Evolutionary conservation across 2,888 invertebrate species (phyloP).

Genomic region (Drosophila tripunctata): DNA sequence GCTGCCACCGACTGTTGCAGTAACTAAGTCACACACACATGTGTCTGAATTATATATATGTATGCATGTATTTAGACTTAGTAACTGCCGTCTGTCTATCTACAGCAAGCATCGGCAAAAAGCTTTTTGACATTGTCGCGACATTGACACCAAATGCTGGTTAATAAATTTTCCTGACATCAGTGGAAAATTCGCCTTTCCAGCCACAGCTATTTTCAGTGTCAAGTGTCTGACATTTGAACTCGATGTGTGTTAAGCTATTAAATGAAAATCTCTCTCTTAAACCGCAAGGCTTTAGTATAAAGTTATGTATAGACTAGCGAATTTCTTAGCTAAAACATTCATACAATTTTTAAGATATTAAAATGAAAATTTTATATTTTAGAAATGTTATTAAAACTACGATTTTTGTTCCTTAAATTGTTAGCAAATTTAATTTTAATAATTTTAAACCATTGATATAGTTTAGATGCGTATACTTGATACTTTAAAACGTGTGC

Average conservation of each 20-base stretch:
- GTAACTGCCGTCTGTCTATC: slow-evolving; percentile 13
- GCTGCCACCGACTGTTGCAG: slow-evolving; percentile 11
- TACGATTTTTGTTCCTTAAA: too few relatives aligned
- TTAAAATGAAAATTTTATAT: too few relatives aligned
- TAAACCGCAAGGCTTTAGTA: too few relatives aligned
- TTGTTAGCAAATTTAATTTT: too few relatives aligned
- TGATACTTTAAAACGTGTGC: too few relatives aligned
- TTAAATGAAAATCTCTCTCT: slow-evolving; percentile 8
- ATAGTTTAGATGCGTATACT: too few relatives aligned
- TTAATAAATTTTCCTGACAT: slow-evolving; percentile 61
- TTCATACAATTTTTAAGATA: too few relatives aligned
- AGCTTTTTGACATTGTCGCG: slow-evolving; percentile 69
- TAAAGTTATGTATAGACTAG: too few relatives aligned
- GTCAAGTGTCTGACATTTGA: slow-evolving; percentile 56
- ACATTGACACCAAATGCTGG: slow-evolving; percentile 76
- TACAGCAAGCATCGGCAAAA: slow-evolving; percentile 14
- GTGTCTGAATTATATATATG: background rate
- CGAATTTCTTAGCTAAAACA: too few relatives aligned
- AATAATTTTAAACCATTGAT: too few relatives aligned
- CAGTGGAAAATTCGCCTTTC: slow-evolving; percentile 33
- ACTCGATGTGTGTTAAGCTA: slow-evolving; percentile 27
- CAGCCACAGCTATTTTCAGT: slow-evolving; percentile 35
- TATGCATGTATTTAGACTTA: background rate
- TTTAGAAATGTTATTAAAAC: too few relatives aligned
- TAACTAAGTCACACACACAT: slow-evolving; percentile 15